Evolutionary conservation across 2,888 invertebrate species (phyloP).

Genomic region (Nysson spinosus): DNA sequence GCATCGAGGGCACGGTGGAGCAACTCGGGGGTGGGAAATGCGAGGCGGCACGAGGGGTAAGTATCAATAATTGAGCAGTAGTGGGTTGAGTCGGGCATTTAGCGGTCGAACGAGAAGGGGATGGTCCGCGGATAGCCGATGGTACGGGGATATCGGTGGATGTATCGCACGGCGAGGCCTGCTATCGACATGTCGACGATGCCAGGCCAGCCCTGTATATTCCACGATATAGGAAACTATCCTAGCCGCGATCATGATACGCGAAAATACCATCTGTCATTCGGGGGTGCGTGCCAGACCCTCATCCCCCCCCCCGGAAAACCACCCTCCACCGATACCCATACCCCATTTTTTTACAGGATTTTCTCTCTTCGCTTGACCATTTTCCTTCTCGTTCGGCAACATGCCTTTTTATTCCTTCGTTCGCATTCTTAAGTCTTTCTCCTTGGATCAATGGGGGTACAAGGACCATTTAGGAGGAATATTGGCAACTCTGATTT

Average conservation of each 20-base stretch:
- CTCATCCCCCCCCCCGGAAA: conserved; percentile 21
- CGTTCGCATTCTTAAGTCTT: too few species aligned
- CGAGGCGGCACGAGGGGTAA: conserved; percentile 58
- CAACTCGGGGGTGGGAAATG: conserved; percentile 31
- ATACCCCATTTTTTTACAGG: conserved; percentile 10
- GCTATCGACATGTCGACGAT: conserved; percentile 77
- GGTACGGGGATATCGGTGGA: conserved; percentile 70
- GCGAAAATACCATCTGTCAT: conserved; percentile 75
- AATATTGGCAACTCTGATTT: too few species aligned
- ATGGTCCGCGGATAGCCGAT: conserved; percentile 59
- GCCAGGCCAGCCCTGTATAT: conserved; percentile 64
- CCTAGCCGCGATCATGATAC: conserved; percentile 72
- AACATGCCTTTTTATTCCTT: conserved; percentile 1
- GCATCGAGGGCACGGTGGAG: conserved; percentile 18
- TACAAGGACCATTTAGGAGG: too few species aligned
- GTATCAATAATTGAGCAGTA: conserved; percentile 76
- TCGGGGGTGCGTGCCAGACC: conserved; percentile 65
- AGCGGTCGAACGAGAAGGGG: conserved; percentile 71
- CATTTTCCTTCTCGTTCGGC: too few species aligned
- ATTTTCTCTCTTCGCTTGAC: conserved; percentile 43
- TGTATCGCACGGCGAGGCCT: conserved; percentile 74
- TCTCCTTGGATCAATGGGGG: too few species aligned
- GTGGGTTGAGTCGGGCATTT: conserved; percentile 72
- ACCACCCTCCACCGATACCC: conserved; percentile 25
- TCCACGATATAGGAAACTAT: conserved; percentile 69